Evolutionary conservation across 2,888 invertebrate species (phyloP).

Genomic region (Dynastes grantii): DNA sequence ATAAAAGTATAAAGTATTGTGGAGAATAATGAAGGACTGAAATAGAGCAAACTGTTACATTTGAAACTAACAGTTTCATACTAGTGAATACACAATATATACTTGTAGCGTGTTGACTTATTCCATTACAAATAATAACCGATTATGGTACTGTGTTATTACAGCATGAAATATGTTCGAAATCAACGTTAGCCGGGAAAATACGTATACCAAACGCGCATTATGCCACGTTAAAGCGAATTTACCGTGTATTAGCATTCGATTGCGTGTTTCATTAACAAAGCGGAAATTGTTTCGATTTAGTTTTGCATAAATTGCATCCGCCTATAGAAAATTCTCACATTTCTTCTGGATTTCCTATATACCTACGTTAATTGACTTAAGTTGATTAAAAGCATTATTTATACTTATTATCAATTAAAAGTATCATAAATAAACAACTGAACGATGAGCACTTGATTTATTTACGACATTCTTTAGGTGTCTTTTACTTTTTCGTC

Average conservation of each 20-base stretch:
- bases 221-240: not conserved
- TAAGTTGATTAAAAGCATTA: constrained; percentile 14
- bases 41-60: too few relatives aligned
- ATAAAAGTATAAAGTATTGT: too few relatives aligned
- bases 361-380: constrained; percentile 8
- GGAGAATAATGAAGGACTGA: too few relatives aligned
- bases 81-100: too few relatives aligned
- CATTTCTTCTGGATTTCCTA: constrained; percentile 25
- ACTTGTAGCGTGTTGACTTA: too few relatives aligned
- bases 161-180: not conserved
- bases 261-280: constrained; percentile 33
- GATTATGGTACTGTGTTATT: not conserved
- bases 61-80: too few relatives aligned
- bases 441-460: constrained; percentile 21
- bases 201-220: not conserved
- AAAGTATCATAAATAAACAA: constrained; percentile 14
- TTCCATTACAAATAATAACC: not conserved
- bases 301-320: constrained; percentile 47
- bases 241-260: not conserved
- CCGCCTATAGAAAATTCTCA: constrained; percentile 21
- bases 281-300: constrained; percentile 50
- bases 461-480: constrained; percentile 32
- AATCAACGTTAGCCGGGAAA: not conserved
- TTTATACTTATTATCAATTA: constrained; percentile 30
- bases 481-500: constrained; percentile 7